Base-by-base conservation (phyloP, 2,113 vertebrate species). In the Ophthalmolycus amberensis region DNA sequence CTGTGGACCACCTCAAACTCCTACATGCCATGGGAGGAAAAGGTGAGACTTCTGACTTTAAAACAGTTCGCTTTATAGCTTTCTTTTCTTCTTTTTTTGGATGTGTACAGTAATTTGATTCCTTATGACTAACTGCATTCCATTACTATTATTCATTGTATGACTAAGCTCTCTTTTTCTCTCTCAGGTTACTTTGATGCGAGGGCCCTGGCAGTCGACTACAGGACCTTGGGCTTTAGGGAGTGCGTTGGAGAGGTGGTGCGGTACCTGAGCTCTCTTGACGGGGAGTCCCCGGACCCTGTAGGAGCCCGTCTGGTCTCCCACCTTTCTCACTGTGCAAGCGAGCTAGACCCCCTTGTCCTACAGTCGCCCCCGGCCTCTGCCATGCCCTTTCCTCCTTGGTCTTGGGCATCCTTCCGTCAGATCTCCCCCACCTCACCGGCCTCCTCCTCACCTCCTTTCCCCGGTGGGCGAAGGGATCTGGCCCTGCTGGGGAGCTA, bases 191-290 rank as follows among this genome's bases (percentile, higher is more conserved):
- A 97, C 92, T 95, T 98, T 78, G 97, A 99, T 18, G 96, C 97
- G 6, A 95, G 96, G 44, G 96, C 96, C 50, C 91, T 99, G 85
- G 98, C 98, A 0, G 95, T 98, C 8, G 98, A 99, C 93, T 99
- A 98, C 94, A 94, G 98, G 44, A 98, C 96, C n/a, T 95, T 99
- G 8, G 98, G 98, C 27, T 99, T 99, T 82, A 96, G 97, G 2
- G 97, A 99, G 77, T 99, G 98, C 3, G 96, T 99, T 70, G 97
- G 97, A 0, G 98, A 99, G 59, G 97, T 99, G 63, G 95, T 97
- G 82, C 95, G 97, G 85, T 99, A 97, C 91, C 95, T 99, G 89
- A 96, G 96, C 48, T 89, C 96, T 74, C 94, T 97, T 12, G 97
- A 97, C 80, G 96, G 96, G 85, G 96, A 97, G 9, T 91, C 94